These are phyloP conservation scores for Hyperopisus bebe DNA, from an alignment of 2,113 vertebrate genomes.

Conservation along the genomic window DNA sequence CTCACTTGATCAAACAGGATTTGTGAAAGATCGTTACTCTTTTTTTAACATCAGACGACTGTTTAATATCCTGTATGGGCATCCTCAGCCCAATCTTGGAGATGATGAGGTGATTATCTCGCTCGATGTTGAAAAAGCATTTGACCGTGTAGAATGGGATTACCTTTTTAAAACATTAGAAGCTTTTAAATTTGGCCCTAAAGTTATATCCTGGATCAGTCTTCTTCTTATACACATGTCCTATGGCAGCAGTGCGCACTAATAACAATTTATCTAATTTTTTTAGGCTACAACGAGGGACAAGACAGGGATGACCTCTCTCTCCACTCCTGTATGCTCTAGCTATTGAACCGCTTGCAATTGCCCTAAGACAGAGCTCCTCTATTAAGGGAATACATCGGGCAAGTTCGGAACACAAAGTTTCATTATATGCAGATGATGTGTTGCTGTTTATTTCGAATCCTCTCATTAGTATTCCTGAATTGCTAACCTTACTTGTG, in stretches of 20 bases:
- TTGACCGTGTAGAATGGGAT: not conserved
- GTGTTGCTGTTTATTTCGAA: too few species aligned
- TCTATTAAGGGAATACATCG: not conserved
- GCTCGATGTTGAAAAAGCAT: not conserved
- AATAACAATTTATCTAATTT: not conserved
- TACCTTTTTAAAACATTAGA: not conserved
- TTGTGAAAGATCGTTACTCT: not conserved
- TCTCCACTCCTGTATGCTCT: not conserved
- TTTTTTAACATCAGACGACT: not conserved
- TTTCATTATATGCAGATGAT: too few species aligned
- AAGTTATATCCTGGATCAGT: not conserved
- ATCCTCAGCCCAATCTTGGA: not conserved
- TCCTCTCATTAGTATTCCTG: too few species aligned
- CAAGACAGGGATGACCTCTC: not conserved
- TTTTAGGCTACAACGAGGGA: not conserved
- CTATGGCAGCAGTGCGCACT: not conserved
- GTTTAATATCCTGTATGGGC: not conserved
- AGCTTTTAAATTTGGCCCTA: not conserved
- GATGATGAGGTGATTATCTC: not conserved
- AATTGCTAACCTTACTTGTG: too few species aligned
- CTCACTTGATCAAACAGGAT: not conserved
- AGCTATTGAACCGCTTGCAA: conserved; percentile 10
- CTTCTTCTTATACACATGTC: not conserved
- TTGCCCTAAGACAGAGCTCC: not conserved
- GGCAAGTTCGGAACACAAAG: not conserved